Evolutionary conservation across 2,113 vertebrate species (phyloP).

Genomic region (Verasper variegatus): DNA sequence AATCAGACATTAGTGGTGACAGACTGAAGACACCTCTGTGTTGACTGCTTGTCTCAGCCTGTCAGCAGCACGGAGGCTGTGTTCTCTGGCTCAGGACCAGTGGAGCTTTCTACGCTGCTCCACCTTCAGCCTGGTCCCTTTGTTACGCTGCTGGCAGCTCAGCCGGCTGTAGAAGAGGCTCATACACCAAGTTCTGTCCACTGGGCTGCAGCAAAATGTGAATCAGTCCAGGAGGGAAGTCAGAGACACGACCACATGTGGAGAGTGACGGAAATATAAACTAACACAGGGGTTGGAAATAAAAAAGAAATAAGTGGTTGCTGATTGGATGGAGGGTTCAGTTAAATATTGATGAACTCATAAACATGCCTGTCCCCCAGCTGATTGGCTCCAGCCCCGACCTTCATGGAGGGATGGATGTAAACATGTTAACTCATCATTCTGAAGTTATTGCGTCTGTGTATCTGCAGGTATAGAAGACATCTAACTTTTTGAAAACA

Average conservation of each 20-base stretch:
- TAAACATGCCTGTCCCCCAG: too few relatives aligned
- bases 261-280: not conserved
- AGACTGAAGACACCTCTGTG: too few relatives aligned
- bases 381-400: too few relatives aligned
- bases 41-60: too few relatives aligned
- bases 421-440: not conserved
- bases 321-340: too few relatives aligned
- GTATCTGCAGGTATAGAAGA: too few relatives aligned
- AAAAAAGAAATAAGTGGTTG: too few relatives aligned
- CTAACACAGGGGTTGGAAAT: not conserved
- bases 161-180: not conserved
- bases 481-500: too few relatives aligned
- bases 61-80: too few relatives aligned
- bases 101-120: not conserved
- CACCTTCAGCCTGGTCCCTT: not conserved
- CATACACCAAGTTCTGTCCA: not conserved
- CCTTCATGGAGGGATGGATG: too few relatives aligned
- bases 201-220: not conserved
- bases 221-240: not conserved
- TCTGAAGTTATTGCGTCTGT: not conserved
- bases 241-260: not conserved
- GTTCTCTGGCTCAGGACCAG: not conserved
- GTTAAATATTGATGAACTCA: too few relatives aligned
- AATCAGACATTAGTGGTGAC: too few relatives aligned
- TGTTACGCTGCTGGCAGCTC: slow-evolving; percentile 2